Conservation (phyloP, 2,888 invertebrate species). For the Scotopteryx bipunctaria region DNA sequence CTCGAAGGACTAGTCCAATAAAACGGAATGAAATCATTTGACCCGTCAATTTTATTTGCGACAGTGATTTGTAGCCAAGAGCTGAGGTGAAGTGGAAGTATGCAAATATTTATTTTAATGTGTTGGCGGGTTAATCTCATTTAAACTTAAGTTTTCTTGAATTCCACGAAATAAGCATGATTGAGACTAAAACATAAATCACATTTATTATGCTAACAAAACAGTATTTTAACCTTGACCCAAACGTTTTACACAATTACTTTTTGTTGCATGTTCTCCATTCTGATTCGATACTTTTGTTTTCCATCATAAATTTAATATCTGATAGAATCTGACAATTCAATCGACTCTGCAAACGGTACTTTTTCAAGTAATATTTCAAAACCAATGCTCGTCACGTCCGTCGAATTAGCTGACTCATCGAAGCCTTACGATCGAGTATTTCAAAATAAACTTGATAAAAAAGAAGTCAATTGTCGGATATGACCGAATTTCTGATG, state of each 20-base stretch:
- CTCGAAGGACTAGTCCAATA: slow-evolving; percentile 40
- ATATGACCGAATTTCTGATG: slow-evolving; percentile 23
- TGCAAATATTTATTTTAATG: too few species aligned
- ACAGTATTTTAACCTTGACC: not conserved
- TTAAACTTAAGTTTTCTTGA: not conserved
- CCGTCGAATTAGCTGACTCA: slow-evolving; percentile 31
- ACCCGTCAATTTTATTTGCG: slow-evolving; percentile 55
- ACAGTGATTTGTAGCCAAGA: slow-evolving; percentile 44
- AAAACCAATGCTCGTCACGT: slow-evolving; percentile 20
- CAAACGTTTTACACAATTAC: not conserved
- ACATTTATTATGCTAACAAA: not conserved
- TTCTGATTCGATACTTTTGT: not conserved
- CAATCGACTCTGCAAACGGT: slow-evolving; percentile 1
- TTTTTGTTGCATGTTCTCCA: not conserved
- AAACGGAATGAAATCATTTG: slow-evolving; percentile 55
- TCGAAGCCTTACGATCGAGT: slow-evolving; percentile 18
- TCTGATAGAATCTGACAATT: not conserved
- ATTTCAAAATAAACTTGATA: slow-evolving; percentile 22
- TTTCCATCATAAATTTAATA: not conserved
- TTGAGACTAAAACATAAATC: not conserved
- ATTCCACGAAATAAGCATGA: not conserved
- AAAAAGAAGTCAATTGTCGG: slow-evolving; percentile 26
- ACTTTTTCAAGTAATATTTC: slow-evolving; percentile 3
- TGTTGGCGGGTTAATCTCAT: too few species aligned
- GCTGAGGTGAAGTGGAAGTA: slow-evolving; percentile 16